Base-by-base conservation (phyloP, 1,140 invertebrate species). In the Macrotrachela quadricornifera region DNA sequence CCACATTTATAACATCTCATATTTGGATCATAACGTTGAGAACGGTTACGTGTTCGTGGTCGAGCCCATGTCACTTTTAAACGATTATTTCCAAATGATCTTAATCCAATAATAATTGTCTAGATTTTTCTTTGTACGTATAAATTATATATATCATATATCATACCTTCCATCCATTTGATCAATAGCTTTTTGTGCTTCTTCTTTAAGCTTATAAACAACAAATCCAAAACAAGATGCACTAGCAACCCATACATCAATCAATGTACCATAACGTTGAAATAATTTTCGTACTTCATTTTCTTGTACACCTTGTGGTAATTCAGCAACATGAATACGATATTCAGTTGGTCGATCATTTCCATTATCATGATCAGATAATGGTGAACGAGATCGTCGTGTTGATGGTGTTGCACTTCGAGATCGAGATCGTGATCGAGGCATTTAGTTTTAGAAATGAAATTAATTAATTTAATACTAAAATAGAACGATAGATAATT, bases 191-290 rank as follows among this genome's bases (percentile, higher is more conserved):
- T 58, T 59, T 37, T 62, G 60, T 10, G 67, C 67, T 59, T 69
- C 66, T 48, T 64, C 63, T 49, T 58, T 59, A 48, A 63, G 59
- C 50, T 63, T 62, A 59, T 60, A 70, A 3, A 68, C 65, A 38
- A 70, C 54, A 60, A 70, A 69, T 10, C 65, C 65, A 62, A 70
- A 70, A 50, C 68, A 68, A 21, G 68, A 67, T n/a, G 66, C 65
- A 51, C 59, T 59, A 1, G 68, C 68, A 18, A 69, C 56, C 68
- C 68, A 70, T 8, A 69, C 59, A 56, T 70, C 68, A 37, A 59
- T 55, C 12, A 69, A 18, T 40, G 57, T 58, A 14, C 67, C 67
- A 62, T 63, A 68, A 47, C 64, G 66, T 51, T 63, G 59, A 58
- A 68, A 69, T 16, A 50, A 50, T 52, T 57, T 59, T 38, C 59